Evolutionary conservation across 1,140 invertebrate species (phyloP).

Genomic region (Bombus difficillimus): DNA sequence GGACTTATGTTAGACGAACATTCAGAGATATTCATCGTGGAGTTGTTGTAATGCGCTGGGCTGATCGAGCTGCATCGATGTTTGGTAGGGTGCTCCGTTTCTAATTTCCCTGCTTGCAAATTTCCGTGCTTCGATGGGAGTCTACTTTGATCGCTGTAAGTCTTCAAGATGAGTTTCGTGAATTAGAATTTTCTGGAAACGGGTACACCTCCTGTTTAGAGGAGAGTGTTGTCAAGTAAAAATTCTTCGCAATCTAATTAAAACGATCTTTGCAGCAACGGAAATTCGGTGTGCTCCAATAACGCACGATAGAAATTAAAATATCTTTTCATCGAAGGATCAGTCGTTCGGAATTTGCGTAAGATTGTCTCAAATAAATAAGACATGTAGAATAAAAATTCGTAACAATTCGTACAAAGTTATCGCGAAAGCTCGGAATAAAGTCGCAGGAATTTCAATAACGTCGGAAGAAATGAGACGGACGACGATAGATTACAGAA

Average conservation of each 20-base stretch:
- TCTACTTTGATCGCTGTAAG: neutral
- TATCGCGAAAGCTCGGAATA: too few species aligned
- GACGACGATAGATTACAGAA: neutral
- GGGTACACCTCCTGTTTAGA: too few species aligned
- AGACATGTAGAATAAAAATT: too few species aligned
- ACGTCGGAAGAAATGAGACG: too few species aligned
- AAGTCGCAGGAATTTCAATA: too few species aligned
- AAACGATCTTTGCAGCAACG: neutral
- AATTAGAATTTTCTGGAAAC: neutral
- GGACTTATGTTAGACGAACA: slow-evolving; percentile 17
- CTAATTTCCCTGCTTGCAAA: neutral
- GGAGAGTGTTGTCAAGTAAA: neutral
- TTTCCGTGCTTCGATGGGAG: neutral
- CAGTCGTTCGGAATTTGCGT: too few species aligned
- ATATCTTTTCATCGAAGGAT: too few species aligned
- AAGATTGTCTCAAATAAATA: too few species aligned
- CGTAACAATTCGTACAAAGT: too few species aligned
- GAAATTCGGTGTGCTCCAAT: neutral
- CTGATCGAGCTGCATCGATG: neutral
- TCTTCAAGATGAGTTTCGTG: neutral
- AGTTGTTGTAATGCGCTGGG: neutral
- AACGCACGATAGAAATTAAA: too few species aligned
- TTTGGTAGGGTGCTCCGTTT: neutral
- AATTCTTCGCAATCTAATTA: neutral
- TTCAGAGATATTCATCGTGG: neutral